Evolutionary conservation across 1,140 invertebrate genomes (phyloP), one percentile per base, ranked within the genome.

Genomic region (Melanaphis sacchari): DNA sequence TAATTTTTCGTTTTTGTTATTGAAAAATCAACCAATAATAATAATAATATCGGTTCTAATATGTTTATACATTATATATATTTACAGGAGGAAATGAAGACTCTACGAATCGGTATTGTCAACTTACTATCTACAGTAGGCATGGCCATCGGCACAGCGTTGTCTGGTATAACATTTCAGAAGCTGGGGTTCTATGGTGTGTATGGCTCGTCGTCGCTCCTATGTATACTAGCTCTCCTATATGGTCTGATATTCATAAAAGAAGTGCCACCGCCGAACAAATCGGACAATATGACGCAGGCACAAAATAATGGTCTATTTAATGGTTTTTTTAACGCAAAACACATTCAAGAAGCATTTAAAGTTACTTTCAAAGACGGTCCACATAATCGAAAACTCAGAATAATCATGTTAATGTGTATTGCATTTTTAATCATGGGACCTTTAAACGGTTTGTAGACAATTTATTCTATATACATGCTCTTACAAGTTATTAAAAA

Each of bases 361-460:
- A 96, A 96, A 82, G 97, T 98, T 7, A 97, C 97, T 0, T 98
- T 98, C 95, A 97, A 97, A 94, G 95, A 96, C 49, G 97, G 97
- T 2, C 96, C 96, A 22, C 97, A 97, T 94, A 97, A 97, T 94
- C 95, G 97, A 1, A 96, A 96, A 93, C 96, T 96, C 93, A 96
- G 97, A 54, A 97, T 98, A 36, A 96, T 97, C 93, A 96, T 97
- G 94, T 95, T 98, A 7, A 97, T 98, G 96, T 95, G 97, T 52
- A 97, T 97, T 54, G 96, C 97, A 31, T 97, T 97, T 96, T 97
- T 98, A n/a, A 97, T 98, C 92, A 97, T 97, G 94, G 97, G 97
- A 91, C 97, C 97, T 1, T 96, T 98, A 95, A 97, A 98, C 94
- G 97, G 97, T 97, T 95, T 96, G 96, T 38, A 4, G 1, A 38